phyloP scores from a whole-genome alignment of 2,797 vertebrate genomes.

The Pyrrhura leucotis region DNA sequence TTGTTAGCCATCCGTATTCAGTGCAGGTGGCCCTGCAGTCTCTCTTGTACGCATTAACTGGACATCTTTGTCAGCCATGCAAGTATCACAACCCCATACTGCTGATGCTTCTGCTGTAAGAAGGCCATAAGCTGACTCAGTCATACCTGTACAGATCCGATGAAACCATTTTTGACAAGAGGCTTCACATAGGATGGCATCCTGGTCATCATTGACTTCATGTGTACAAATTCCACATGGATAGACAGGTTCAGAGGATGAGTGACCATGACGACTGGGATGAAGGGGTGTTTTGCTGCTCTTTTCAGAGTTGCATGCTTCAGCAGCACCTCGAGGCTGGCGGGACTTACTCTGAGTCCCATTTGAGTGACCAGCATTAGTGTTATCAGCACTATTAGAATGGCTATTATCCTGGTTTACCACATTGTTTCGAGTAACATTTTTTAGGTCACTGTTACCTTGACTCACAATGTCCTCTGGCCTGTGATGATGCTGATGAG shows the following conservation, averaged over 20 bases:
- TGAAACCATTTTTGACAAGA: slow-evolving; percentile 90
- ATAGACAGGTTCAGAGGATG: slow-evolving; percentile 78
- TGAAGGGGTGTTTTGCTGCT: slow-evolving; percentile 74
- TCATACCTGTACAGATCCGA: slow-evolving; percentile 87
- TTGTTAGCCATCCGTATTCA: slow-evolving; percentile 71
- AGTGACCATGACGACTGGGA: slow-evolving; percentile 70
- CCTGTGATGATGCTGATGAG: slow-evolving; percentile 74
- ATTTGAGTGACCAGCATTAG: slow-evolving; percentile 74
- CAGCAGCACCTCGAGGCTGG: slow-evolving; percentile 67
- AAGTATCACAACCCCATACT: slow-evolving; percentile 87
- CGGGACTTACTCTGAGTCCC: slow-evolving; percentile 77
- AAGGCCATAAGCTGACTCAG: slow-evolving; percentile 84
- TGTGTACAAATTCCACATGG: slow-evolving; percentile 84
- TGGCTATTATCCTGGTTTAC: slow-evolving; percentile 72
- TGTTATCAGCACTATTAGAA: slow-evolving; percentile 68
- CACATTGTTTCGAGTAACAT: slow-evolving; percentile 52
- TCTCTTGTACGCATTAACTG: slow-evolving; percentile 80
- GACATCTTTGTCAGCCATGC: slow-evolving; percentile 84
- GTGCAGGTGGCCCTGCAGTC: slow-evolving; percentile 19
- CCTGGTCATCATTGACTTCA: slow-evolving; percentile 86
- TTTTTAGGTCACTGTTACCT: slow-evolving; percentile 73
- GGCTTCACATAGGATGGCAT: slow-evolving; percentile 86
- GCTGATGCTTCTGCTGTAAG: slow-evolving; percentile 83
- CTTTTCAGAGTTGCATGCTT: slow-evolving; percentile 72
- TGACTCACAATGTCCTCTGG: slow-evolving; percentile 72